A percentile compares a stretch with the other conserved stretches of the same genome.
These are phyloP conservation scores for Hemichromis elongatus DNA, from an alignment of 2,113 vertebrate genomes.

Conservation along the genomic window DNA sequence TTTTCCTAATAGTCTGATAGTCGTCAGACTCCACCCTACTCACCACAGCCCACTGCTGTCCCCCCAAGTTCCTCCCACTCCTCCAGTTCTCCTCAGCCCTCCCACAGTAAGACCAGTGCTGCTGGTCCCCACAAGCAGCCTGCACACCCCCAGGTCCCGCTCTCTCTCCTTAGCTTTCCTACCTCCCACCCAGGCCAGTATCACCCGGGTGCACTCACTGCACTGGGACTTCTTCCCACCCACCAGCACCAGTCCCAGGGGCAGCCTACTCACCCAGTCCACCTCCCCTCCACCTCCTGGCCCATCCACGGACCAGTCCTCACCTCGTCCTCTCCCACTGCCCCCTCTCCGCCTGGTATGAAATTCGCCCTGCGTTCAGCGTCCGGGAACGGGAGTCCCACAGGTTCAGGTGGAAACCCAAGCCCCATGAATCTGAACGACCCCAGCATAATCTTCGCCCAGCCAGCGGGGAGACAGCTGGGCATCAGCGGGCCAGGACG, in stretches of 20 bases:
- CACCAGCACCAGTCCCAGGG: constrained; percentile 73
- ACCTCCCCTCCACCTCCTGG: constrained; percentile 85
- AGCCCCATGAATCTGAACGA: constrained; percentile 89
- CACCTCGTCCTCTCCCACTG: constrained; percentile 73
- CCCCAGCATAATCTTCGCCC: constrained; percentile 98
- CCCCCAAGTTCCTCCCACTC: constrained; percentile 81
- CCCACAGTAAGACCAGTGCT: constrained; percentile 74
- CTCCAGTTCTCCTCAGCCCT: constrained; percentile 78
- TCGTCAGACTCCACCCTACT: constrained; percentile 85
- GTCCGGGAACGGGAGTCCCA: constrained; percentile 52
- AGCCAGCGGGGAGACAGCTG: constrained; percentile 86
- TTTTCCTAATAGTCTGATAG: constrained; percentile 82
- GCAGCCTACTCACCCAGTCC: constrained; percentile 69
- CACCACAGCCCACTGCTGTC: constrained; percentile 84
- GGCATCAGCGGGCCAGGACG: constrained; percentile 78
- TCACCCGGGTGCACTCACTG: constrained; percentile 77
- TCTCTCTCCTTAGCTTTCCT: constrained; percentile 88
- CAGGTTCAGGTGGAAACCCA: constrained; percentile 71
- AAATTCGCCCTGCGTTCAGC: constrained; percentile 77
- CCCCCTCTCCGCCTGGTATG: constrained; percentile 78
- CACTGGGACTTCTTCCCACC: constrained; percentile 85
- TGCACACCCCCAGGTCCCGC: constrained; percentile 78
- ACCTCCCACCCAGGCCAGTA: constrained; percentile 84
- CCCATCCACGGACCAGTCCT: constrained; percentile 89
- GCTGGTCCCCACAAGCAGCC: constrained; percentile 55